Evolutionary conservation across 2,888 invertebrate genomes (phyloP), one percentile per base, ranked within the genome.

Genomic region (Scelioninae gen. 1): DNA sequence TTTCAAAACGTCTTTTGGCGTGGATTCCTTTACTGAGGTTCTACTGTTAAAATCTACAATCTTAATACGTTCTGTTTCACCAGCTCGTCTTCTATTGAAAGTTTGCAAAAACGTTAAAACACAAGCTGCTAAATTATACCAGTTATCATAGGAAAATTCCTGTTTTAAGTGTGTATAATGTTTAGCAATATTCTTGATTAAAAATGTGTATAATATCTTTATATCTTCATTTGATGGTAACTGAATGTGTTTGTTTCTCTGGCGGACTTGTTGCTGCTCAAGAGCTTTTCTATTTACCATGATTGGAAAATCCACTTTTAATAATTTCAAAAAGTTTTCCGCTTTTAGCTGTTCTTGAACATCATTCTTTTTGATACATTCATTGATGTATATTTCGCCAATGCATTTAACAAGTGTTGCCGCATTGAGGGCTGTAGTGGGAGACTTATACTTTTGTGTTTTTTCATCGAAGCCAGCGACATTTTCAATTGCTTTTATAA

Each of bases 151-250:
- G 0, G 43, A 23, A 3, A 0, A 10, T 3, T 68, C 49, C 5
- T 32, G 10, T 15, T 65, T 49, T 49, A 65, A 49, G 0, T 62
- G 31, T n/a, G 75, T 80, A 29, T 77, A 69, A 11, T 11, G 2
- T 10, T 71, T 63, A 0, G 65, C 62, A 6, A 47, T 23, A 32
- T 82, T 23, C 10, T 16, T 11, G 29, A 43, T n/a, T n/a, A 65
- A 38, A 29, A 11, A 38, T 5, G 40, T 11, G 5, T 29, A 15
- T 43, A 68, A 43, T 10, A 5, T 16, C 32, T 55, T 45, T 23
- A 55, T 55, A 23, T 53, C 68, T 0, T 68, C 55, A 5, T 34
- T 9, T 5, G 10, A n/a, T 6, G 55, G 55, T 11, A 56, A 11
- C 5, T 11, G 2, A 8, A 34, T 10, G 2, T 56, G 13, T 56